Conservation (phyloP, 2,797 vertebrate genomes). For the Masticophis lateralis region DNA sequence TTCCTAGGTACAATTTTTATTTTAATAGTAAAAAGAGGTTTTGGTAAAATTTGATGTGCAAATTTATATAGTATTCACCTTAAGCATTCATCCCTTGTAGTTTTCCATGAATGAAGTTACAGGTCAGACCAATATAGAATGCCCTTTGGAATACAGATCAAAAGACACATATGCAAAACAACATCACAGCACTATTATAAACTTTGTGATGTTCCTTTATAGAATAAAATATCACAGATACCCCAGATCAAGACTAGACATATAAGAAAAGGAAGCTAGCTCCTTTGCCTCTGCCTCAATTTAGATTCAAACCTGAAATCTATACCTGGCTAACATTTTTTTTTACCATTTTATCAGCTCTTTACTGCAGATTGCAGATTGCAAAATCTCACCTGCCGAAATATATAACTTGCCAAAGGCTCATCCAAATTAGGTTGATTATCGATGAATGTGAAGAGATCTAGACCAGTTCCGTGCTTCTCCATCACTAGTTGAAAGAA, state of each 20-base stretch:
- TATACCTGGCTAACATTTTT: background rate
- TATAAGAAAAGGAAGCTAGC: background rate
- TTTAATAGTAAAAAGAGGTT: background rate
- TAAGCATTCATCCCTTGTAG: background rate
- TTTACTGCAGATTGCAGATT: background rate
- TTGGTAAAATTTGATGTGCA: background rate
- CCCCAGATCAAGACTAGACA: background rate
- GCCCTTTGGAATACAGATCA: background rate
- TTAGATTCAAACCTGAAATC: background rate
- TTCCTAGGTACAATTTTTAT: background rate
- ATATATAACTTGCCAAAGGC: slow-evolving; percentile 90
- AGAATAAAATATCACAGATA: background rate
- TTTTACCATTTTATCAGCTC: background rate
- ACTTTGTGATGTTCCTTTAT: background rate
- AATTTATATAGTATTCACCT: background rate
- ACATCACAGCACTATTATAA: background rate
- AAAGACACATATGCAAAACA: background rate
- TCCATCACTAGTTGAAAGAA: slow-evolving; percentile 98
- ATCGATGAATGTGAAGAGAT: slow-evolving; percentile 95
- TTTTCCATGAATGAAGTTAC: background rate
- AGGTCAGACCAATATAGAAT: background rate
- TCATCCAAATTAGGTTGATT: slow-evolving; percentile 87
- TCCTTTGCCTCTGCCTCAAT: background rate
- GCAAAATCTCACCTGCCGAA: slow-evolving; percentile 83
- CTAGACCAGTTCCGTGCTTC: slow-evolving; percentile 89